These are phyloP conservation scores for Catalaphyllia jardinei DNA, from an alignment of 64 coral and sea anemone genomes.

Conservation along the genomic window DNA sequence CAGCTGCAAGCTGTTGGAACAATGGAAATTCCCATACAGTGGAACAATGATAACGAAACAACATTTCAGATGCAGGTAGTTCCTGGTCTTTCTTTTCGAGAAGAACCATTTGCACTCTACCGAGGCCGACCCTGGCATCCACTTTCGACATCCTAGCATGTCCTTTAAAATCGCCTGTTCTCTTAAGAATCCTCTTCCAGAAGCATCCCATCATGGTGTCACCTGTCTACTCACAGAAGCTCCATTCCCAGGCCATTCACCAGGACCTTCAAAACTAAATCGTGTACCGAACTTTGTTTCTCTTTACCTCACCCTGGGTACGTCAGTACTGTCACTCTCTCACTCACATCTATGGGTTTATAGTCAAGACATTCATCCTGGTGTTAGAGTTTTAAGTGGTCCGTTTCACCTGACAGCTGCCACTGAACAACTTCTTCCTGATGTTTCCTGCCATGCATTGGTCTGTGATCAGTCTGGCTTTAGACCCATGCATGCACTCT, in stretches of 20 bases:
- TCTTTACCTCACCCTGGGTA: slow-evolving; percentile 20
- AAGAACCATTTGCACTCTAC: slow-evolving; percentile 40
- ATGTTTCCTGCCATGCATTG: no score
- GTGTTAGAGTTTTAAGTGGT: slow-evolving; percentile 2
- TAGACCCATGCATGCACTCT: no score
- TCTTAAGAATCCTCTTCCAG: neutral
- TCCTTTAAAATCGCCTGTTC: neutral
- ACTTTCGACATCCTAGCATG: slow-evolving; percentile 17
- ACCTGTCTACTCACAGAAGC: neutral
- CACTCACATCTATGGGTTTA: slow-evolving; percentile 35
- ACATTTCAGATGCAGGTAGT: slow-evolving; percentile 51
- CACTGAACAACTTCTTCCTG: neutral
- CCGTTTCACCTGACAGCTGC: slow-evolving; percentile 6
- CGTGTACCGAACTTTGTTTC: slow-evolving; percentile 44
- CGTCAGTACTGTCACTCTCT: slow-evolving; percentile 26
- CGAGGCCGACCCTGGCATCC: neutral
- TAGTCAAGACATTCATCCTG: no score
- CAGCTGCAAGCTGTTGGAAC: slow-evolving; percentile 1
- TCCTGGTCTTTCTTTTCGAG: slow-evolving; percentile 43
- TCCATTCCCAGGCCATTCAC: neutral
- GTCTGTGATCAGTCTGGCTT: no score
- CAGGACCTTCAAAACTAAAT: neutral
- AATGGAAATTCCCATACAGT: slow-evolving; percentile 37
- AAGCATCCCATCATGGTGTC: neutral
- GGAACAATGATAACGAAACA: slow-evolving; percentile 37